phyloP scores from a whole-genome alignment of 2,797 vertebrate species.

The Cyprinodon diabolis region DNA sequence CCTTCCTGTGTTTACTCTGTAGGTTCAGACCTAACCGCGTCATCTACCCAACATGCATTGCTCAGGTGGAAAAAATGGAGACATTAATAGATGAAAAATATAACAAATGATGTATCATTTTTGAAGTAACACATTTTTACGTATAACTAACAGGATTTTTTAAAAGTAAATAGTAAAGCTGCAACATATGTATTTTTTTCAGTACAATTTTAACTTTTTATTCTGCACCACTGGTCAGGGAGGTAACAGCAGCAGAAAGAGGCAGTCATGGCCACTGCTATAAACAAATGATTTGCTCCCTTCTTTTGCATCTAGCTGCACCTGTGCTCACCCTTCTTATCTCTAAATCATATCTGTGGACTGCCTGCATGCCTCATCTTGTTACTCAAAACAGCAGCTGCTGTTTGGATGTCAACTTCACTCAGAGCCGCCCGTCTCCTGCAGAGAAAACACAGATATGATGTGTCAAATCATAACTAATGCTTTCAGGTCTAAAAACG shows the following conservation, averaged over 20 bases:
- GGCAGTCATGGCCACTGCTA: not conserved
- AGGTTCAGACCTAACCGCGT: too few species aligned
- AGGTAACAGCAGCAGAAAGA: not conserved
- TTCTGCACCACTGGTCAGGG: not conserved
- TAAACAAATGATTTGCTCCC: constrained; percentile 1
- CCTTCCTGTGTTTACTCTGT: too few species aligned
- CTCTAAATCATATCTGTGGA: constrained; percentile 24
- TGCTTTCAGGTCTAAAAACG: not conserved
- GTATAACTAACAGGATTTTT: too few species aligned
- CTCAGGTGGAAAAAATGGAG: too few species aligned
- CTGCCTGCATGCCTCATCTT: constrained; percentile 36
- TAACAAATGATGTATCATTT: too few species aligned
- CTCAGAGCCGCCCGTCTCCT: constrained; percentile 6
- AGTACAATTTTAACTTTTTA: too few species aligned
- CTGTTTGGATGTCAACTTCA: constrained; percentile 26
- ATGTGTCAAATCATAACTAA: constrained; percentile 5
- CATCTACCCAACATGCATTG: too few species aligned
- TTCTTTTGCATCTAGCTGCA: constrained; percentile 45
- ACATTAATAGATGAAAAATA: too few species aligned
- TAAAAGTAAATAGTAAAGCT: too few species aligned
- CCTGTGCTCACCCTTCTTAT: constrained; percentile 16
- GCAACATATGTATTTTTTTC: too few species aligned
- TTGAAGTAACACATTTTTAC: too few species aligned
- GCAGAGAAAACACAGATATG: not conserved
- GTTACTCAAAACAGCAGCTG: constrained; percentile 59